Conservation (phyloP, 1,140 invertebrate genomes). For the Rhagoletis zephyria region DNA sequence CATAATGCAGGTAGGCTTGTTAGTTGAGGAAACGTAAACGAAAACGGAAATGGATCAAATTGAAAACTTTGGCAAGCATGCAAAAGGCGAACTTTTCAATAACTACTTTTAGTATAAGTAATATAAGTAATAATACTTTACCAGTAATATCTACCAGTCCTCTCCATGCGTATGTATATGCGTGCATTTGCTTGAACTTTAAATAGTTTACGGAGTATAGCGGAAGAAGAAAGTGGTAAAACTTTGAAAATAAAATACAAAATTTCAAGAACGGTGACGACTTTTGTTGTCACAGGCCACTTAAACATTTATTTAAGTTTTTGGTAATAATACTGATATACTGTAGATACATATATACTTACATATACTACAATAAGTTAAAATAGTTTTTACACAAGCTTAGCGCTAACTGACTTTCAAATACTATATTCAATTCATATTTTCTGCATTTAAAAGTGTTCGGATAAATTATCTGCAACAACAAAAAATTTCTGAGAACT, state of each 20-base stretch:
- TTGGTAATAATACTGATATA: no score
- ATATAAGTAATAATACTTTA: no score
- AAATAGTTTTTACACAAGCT: no score
- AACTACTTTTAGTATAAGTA: background rate
- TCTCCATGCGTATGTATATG: background rate
- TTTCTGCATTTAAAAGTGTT: no score
- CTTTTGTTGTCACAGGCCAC: no score
- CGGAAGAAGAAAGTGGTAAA: background rate
- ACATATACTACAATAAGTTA: no score
- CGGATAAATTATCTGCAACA: no score
- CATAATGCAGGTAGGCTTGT: background rate
- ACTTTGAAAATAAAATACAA: background rate
- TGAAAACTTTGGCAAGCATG: slow-evolving; percentile 6
- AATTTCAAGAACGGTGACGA: background rate
- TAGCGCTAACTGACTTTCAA: no score
- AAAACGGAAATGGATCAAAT: slow-evolving; percentile 33
- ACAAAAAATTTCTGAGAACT: no score
- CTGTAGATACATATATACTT: no score
- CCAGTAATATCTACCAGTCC: background rate
- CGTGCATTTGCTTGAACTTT: background rate
- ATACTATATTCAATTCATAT: no score
- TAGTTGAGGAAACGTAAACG: background rate
- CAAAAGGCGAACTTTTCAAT: background rate
- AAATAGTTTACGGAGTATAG: background rate
- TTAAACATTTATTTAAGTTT: no score